Evolutionary conservation across 2,797 vertebrate genomes (phyloP), one percentile per base, ranked within the genome.

Genomic region (Eulemur mongoz): DNA sequence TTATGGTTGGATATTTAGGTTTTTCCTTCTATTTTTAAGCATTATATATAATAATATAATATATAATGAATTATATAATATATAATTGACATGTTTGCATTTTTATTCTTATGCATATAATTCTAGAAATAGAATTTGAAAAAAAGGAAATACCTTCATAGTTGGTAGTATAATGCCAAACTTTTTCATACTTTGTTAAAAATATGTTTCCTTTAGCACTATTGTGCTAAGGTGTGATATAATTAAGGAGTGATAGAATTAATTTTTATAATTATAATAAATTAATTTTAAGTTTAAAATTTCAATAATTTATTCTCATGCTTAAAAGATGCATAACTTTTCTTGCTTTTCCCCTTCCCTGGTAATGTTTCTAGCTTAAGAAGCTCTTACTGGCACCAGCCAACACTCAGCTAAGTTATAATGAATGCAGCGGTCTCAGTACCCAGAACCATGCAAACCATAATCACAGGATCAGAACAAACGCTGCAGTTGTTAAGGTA

Each of bases 371-470:
- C 97, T 99, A 99, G 99, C 99, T 99, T 99, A 99, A 99, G 99
- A 99, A 99, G 99, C 99, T 99, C 98, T 99, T 99, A 98, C 98
- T 99, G 99, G 99, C 99, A 97, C 99, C 99, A 61, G 99, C 99
- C 98, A 99, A 99, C 99, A 99, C 99, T 99, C 99, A 99, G 99
- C 99, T 99, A 99, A 99, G 99, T 99, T 99, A 99, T 99, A 99
- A 99, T 99, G 99, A 99, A 99, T 99, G 99, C 99, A 99, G 99
- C 98, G 99, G 99, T 99, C 99, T 99, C 99, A 99, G 99, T 98
- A 99, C 99, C 98, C 99, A 99, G 98, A 99, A 99, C 99, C 99
- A 99, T 99, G 99, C 99, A 99, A 99, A 99, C 98, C 98, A 99
- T 98, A 99, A 99, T 99, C 99, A 99, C 99, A 99, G 99, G 98